Evolutionary conservation across 2,797 vertebrate genomes (phyloP), one percentile per base, ranked within the genome.

Genomic region (Microctenopoma steveboyesi): DNA sequence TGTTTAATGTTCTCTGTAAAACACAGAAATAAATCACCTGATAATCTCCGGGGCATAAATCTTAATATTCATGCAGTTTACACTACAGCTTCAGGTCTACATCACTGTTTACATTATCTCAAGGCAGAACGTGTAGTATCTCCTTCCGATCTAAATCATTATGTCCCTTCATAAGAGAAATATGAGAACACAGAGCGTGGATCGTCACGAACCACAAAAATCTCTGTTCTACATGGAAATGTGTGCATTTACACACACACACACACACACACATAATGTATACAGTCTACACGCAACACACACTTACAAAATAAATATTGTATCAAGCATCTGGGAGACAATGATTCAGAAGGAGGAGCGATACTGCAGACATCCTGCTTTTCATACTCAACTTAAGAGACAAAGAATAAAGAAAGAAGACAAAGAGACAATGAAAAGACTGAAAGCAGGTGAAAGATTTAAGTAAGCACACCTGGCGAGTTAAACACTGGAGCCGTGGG

Each of bases 401-500:
- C 46, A 78, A 60, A 69, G 66, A 81, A 64, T 47, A 57, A 28
- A 72, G 60, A 59, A n/a, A 79, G 43, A 33, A 49, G 50, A 39
- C 18, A 66, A 12, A 71, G 59, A 64, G 33, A 66, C 62, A 68
- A 30, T 70, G 28, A 75, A 64, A 42, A 64, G 74, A 48, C 70
- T 79, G 75, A 82, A 83, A 74, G 69, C 68, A 64, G 59, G 74
- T 74, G 79, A 85, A 88, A 89, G 84, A 82, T 86, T 92, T 87
- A 91, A 92, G 89, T 90, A 94, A 95, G 96, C 97, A 96, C 97
- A 99, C 98, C 98, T 99, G 98, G 98, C 93, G 98, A 98, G 95
- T 98, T 98, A 99, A 99, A 99, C 90, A 98, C 97, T 91, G 97
- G 97, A 95, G 98, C 97, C 91, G 97, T 96, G 92, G 97, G 97